phyloP scores from a whole-genome alignment of 2,113 vertebrate genomes.

The Elaphurus davidianus region DNA sequence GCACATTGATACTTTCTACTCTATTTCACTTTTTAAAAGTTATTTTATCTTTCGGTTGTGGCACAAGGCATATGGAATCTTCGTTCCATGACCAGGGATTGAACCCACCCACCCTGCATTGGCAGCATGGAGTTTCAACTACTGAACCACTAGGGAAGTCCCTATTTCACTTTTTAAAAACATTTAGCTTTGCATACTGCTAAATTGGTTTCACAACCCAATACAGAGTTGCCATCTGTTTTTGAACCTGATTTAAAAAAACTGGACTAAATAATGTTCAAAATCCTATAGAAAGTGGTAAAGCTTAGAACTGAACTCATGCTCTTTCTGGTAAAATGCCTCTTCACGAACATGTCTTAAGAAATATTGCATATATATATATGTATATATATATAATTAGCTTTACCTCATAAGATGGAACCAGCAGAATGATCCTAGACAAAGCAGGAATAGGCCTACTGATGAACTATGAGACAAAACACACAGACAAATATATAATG shows the following conservation, averaged over 20 bases:
- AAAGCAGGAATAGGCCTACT: neutral
- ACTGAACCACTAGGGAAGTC: neutral
- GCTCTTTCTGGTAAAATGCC: neutral
- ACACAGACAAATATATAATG: neutral
- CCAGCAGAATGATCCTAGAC: neutral
- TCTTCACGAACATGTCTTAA: neutral
- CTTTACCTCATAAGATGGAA: neutral
- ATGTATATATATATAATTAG: neutral
- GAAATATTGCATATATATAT: neutral
- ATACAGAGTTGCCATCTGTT: neutral
- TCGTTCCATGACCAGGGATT: neutral
- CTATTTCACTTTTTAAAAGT: neutral
- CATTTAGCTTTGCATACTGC: neutral
- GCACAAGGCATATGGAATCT: neutral
- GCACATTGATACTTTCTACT: neutral
- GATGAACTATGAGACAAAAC: neutral
- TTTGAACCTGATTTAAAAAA: neutral
- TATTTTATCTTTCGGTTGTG: neutral
- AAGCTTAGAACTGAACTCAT: neutral
- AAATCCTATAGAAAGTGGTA: neutral
- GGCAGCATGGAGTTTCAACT: neutral
- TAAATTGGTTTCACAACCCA: neutral
- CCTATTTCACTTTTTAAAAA: neutral
- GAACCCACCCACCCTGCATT: neutral
- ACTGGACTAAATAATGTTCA: conserved; percentile 4